phyloP scores from a whole-genome alignment of 2,888 invertebrate species.

The Protophormia terraenovae region DNA sequence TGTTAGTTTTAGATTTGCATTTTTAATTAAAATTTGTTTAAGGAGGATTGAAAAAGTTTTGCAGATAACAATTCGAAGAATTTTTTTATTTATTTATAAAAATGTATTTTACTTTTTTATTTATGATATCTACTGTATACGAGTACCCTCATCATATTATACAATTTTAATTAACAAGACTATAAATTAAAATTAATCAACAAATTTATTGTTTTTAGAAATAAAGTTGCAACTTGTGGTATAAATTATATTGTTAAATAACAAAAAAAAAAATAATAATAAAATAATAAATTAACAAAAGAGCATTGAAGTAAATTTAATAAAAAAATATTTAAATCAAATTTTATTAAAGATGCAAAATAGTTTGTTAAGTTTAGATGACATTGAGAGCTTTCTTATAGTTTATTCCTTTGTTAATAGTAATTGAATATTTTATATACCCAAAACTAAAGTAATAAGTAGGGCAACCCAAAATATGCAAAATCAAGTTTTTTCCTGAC shows the following conservation, averaged over 20 bases:
- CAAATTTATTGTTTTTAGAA: slow-evolving; percentile 9
- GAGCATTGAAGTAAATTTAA: not conserved
- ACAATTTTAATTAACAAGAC: slow-evolving; percentile 4
- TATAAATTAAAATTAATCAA: slow-evolving; percentile 29
- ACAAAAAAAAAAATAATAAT: too few relatives aligned
- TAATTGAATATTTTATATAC: too few relatives aligned
- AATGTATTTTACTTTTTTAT: not conserved
- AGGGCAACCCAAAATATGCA: too few relatives aligned
- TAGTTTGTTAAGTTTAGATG: too few relatives aligned
- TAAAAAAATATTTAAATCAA: too few relatives aligned
- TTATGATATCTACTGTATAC: not conserved
- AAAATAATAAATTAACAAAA: not conserved
- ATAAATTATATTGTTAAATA: not conserved
- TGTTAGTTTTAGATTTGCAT: not conserved
- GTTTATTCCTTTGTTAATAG: too few relatives aligned
- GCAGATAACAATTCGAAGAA: not conserved
- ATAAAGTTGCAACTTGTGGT: not conserved
- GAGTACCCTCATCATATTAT: slow-evolving; percentile 3
- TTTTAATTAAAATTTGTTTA: not conserved
- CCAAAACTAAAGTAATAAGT: too few relatives aligned
- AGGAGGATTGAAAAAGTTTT: too few relatives aligned
- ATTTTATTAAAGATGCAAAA: too few relatives aligned
- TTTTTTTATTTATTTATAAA: not conserved
- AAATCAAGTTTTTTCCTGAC: too few relatives aligned
- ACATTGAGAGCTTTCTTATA: too few relatives aligned